Evolutionary conservation across 64 coral and sea anemone species (phyloP).

Genomic region (Montipora efflorescens): DNA sequence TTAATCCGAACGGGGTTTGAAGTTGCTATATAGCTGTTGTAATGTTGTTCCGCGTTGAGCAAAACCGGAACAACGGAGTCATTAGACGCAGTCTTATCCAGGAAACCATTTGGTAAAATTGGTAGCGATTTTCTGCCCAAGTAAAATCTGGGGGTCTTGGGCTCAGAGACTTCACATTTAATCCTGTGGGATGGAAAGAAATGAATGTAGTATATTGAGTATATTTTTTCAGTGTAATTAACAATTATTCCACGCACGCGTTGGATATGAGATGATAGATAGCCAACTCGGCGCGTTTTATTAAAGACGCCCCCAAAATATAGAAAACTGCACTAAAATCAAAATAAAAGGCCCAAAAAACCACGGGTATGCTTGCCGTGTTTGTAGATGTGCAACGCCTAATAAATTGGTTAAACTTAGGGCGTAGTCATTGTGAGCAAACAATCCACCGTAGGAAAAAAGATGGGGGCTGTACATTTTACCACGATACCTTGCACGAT

Average conservation of each 20-base stretch:
- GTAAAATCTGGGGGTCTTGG: not conserved
- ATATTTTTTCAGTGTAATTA: not conserved
- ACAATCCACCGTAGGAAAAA: no score
- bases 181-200: not conserved
- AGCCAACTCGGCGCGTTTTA: no score
- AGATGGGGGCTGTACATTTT: no score
- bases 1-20: constrained; percentile 11
- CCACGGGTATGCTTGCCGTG: no score
- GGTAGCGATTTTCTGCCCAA: not conserved
- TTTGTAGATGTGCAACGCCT: no score
- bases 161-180: not conserved
- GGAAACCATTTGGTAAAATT: not conserved
- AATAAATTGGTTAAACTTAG: no score
- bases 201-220: not conserved
- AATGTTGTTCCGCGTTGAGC: not conserved
- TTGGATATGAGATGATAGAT: no score
- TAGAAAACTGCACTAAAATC: no score
- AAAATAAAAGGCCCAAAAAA: no score
- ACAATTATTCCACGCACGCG: not conserved
- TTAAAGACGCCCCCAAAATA: no score
- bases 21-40: constrained; percentile 1
- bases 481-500: no score
- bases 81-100: not conserved
- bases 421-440: no score
- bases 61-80: constrained; percentile 8